These are phyloP conservation scores for Chiloscyllium plagiosum DNA, from an alignment of 2,113 vertebrate species.

Conservation along the genomic window DNA sequence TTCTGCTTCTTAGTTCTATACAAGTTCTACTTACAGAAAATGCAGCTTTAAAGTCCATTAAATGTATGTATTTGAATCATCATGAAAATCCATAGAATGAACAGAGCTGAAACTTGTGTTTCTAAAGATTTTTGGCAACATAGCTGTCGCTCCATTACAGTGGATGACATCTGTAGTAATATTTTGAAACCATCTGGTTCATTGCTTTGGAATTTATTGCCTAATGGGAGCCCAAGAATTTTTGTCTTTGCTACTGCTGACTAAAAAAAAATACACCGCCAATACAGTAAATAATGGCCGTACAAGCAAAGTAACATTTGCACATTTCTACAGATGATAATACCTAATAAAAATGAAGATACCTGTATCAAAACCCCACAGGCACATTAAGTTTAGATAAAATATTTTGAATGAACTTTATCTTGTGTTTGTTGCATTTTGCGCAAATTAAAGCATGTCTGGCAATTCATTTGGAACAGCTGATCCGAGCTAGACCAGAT, in stretches of 20 bases:
- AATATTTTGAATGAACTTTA: not conserved
- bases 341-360: slow-evolving; percentile 14
- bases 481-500: slow-evolving; percentile 20
- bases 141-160: not conserved
- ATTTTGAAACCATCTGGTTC: slow-evolving; percentile 34
- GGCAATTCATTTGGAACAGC: slow-evolving; percentile 28
- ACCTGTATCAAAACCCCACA: not conserved
- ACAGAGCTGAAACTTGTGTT: not conserved
- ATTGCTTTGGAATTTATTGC: slow-evolving; percentile 30
- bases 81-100: slow-evolving; percentile 23
- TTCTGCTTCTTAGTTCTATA: not conserved
- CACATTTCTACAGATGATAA: not conserved
- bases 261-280: not conserved
- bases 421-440: not conserved
- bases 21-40: not conserved
- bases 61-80: not conserved
- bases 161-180: slow-evolving; percentile 32
- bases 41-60: not conserved
- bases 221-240: not conserved
- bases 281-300: slow-evolving; percentile 17
- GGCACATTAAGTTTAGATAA: not conserved
- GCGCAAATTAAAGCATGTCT: slow-evolving; percentile 6
- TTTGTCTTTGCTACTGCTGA: slow-evolving; percentile 22
- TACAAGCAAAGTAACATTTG: not conserved
- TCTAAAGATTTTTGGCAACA: slow-evolving; percentile 3